These are phyloP conservation scores for Drosophila neonasuta DNA, from an alignment of 2,888 invertebrate species.

Conservation along the genomic window DNA sequence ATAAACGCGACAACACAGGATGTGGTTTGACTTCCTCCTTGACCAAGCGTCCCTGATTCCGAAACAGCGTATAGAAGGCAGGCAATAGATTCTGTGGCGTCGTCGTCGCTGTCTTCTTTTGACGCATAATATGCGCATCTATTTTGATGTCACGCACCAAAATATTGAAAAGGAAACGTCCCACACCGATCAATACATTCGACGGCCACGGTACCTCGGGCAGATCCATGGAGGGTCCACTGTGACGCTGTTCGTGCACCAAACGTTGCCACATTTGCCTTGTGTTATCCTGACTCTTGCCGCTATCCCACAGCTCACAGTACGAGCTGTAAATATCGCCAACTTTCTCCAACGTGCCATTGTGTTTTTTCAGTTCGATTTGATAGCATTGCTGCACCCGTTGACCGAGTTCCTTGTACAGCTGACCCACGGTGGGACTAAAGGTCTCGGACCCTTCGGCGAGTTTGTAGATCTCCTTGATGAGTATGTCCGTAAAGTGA, in stretches of 20 bases:
- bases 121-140: slow-evolving; percentile 86
- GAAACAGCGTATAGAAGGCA: slow-evolving; percentile 90
- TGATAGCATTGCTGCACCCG: slow-evolving; percentile 87
- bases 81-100: slow-evolving; percentile 85
- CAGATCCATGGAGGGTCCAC: slow-evolving; percentile 85
- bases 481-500: slow-evolving; percentile 85
- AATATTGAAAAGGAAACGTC: slow-evolving; percentile 93
- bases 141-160: slow-evolving; percentile 93
- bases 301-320: slow-evolving; percentile 85
- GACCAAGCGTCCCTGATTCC: slow-evolving; percentile 85
- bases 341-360: slow-evolving; percentile 87
- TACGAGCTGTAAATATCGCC: slow-evolving; percentile 85
- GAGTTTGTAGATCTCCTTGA: slow-evolving; percentile 87
- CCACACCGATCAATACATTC: slow-evolving; percentile 86
- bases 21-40: slow-evolving; percentile 93
- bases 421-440: slow-evolving; percentile 86
- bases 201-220: slow-evolving; percentile 87
- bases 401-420: slow-evolving; percentile 87
- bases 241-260: slow-evolving; percentile 83
- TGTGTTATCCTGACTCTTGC: slow-evolving; percentile 83
- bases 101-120: slow-evolving; percentile 78
- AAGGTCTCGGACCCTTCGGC: slow-evolving; percentile 91
- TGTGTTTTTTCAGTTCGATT: slow-evolving; percentile 86
- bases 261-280: slow-evolving; percentile 89
- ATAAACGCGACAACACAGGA: slow-evolving; percentile 87